Conservation (phyloP, 2,113 vertebrate species). For the Sebastes fasciatus region DNA sequence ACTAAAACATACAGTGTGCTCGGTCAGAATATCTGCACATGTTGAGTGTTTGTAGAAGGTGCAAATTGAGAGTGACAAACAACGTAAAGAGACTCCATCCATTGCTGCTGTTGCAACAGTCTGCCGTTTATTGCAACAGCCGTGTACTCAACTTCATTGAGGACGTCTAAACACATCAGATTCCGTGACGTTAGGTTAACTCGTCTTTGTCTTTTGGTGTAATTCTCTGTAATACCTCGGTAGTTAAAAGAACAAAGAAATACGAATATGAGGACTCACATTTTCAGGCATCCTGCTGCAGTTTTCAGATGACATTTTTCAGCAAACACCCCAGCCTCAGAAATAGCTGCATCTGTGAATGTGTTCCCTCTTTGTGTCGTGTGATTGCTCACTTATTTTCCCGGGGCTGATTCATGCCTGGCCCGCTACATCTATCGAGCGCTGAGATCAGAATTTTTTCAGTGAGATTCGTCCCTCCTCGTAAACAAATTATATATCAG, state of each 20-base stretch:
- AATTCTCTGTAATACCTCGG: not conserved
- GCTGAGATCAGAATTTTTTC: not conserved
- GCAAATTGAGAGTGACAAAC: not conserved
- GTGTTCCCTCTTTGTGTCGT: not conserved
- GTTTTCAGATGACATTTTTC: not conserved
- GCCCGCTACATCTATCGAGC: not conserved
- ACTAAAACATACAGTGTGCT: not conserved
- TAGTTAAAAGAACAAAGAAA: not conserved
- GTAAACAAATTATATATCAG: not conserved
- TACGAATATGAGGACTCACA: not conserved
- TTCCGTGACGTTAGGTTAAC: not conserved
- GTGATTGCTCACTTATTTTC: not conserved
- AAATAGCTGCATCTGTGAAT: conserved; percentile 1
- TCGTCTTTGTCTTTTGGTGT: not conserved
- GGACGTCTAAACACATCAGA: not conserved
- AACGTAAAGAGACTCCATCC: not conserved
- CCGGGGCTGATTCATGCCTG: not conserved
- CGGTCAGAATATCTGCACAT: not conserved
- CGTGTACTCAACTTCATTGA: not conserved
- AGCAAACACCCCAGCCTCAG: not conserved
- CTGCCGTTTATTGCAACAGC: conserved; percentile 4
- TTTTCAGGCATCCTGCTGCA: not conserved
- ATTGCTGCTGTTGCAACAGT: not conserved
- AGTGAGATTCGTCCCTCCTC: not conserved
- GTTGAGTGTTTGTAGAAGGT: not conserved